Evolutionary conservation across 2,888 invertebrate genomes (phyloP), one percentile per base, ranked within the genome.

Genomic region (Apamea monoglypha): DNA sequence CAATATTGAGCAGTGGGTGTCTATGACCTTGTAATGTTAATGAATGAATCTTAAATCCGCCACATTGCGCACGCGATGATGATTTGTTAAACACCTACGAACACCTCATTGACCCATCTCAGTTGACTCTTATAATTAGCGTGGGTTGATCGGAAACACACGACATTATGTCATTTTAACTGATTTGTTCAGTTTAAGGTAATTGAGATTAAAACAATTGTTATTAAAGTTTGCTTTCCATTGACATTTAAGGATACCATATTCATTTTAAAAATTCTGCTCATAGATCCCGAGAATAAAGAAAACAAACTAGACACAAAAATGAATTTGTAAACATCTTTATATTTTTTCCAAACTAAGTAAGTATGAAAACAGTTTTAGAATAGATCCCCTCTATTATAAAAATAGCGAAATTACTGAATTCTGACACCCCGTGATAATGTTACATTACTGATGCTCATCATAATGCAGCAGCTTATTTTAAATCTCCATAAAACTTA

Each of bases 81-180:
- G 67, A 84, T 81, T 69, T 77, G 74, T 36, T 81, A 25, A 68
- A 73, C 84, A 81, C 85, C 84, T 78, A 81, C 67, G 36, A 25
- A 18, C 66, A 67, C 69, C 83, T 85, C 74, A 61, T 85, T 85
- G 85, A 86, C 85, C 82, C 36, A 78, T 76, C 77, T 61, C 63
- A 86, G 66, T 86, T 85, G 83, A 85, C 85, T 85, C 67, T 74
- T 79, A n/a, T 80, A 36, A 73, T 36, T 47, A 67, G 63, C 64
- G 86, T 82, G 74, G 82, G 85, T 56, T 21, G 76, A 8, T 44
- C 36, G n/a, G 32, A 59, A 64, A 61, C 68, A 32, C 32, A n/a
- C 32, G 66, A 10, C 21, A 40, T 25, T 50, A 29, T 53, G n/a
- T 21, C 2, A 64, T 76, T 18, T 18, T 6, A 32, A n/a, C 25